These are phyloP conservation scores for Halcyon smyrnensis DNA, from an alignment of 2,797 vertebrate genomes.

Conservation along the genomic window DNA sequence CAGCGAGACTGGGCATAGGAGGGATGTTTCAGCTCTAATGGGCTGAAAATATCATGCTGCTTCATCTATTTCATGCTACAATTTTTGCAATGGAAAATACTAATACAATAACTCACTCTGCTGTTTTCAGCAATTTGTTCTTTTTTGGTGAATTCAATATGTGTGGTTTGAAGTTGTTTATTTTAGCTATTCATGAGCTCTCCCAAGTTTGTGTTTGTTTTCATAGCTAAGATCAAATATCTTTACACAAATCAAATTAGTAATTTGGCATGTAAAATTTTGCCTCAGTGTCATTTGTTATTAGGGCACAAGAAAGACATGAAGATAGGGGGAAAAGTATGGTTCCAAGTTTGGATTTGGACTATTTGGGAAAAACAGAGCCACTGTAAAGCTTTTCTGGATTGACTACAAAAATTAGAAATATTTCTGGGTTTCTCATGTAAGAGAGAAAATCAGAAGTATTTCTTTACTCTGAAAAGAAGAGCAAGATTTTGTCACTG, in stretches of 20 bases:
- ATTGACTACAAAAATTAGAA: neutral
- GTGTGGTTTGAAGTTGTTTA: neutral
- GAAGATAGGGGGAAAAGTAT: neutral
- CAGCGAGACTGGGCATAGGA: neutral
- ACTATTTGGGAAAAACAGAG: neutral
- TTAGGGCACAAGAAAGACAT: neutral
- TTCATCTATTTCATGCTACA: neutral
- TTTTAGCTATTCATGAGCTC: neutral
- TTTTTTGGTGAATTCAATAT: neutral
- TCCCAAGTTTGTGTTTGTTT: neutral
- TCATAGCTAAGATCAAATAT: neutral
- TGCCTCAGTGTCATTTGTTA: neutral
- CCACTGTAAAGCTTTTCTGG: neutral
- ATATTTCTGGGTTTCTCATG: neutral
- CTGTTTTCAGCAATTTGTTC: neutral
- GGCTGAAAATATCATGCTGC: neutral
- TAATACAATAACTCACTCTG: neutral
- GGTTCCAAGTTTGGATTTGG: neutral
- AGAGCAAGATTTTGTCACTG: neutral
- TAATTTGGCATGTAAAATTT: neutral
- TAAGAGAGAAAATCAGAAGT: neutral
- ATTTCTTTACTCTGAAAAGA: neutral
- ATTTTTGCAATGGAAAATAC: neutral
- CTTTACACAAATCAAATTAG: neutral
- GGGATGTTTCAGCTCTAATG: neutral